Evolutionary conservation across 2,888 invertebrate genomes (phyloP), one percentile per base, ranked within the genome.

Genomic region (Apamea monoglypha): DNA sequence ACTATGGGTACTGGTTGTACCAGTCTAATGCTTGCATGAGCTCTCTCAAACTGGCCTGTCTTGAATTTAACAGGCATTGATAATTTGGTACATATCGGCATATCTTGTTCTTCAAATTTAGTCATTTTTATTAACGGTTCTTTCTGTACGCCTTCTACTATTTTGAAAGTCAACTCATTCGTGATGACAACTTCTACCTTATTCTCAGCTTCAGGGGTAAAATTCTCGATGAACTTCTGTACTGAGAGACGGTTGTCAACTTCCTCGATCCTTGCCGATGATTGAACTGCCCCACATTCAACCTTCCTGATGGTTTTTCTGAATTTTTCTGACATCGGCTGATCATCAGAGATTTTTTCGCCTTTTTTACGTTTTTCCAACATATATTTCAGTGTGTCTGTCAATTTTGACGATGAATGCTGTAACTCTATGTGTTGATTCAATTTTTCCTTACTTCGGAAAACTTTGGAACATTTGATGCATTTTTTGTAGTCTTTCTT

Each of bases 191-290:
- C 6, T 7, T 88, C 81, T 0, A 69, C 32, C 5, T 91, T 91
- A 4, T 81, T 91, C 0, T 74, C 84, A 1, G 90, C 85, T 21
- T 96, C 96, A 0, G 96, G 96, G 0, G 91, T 93, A 70, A 96
- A 96, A 40, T 91, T 95, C 81, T 96, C 96, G 2, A 96, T 91
- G 61, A 96, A 96, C 16, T 95, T 96, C 73, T 94, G 93, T 0
- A 94, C 96, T 0, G 96, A 96, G 2, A 94, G 44, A 4, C 92
- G 89, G 1, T 91, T 89, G 0, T 86, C 83, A 0, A 93, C 84
- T 0, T 89, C 82, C 2, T 83, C 92, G 0, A 96, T 86, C 14
- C 83, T 95, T 0, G 94, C 95, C 0, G 85, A 71, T 0, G 84
- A 71, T 0, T 59, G n/a, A 0, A 50, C 18, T 3, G 66, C 76